Conservation (phyloP, 64 coral and sea anemone species). For the Pocillopora damicornis region DNA sequence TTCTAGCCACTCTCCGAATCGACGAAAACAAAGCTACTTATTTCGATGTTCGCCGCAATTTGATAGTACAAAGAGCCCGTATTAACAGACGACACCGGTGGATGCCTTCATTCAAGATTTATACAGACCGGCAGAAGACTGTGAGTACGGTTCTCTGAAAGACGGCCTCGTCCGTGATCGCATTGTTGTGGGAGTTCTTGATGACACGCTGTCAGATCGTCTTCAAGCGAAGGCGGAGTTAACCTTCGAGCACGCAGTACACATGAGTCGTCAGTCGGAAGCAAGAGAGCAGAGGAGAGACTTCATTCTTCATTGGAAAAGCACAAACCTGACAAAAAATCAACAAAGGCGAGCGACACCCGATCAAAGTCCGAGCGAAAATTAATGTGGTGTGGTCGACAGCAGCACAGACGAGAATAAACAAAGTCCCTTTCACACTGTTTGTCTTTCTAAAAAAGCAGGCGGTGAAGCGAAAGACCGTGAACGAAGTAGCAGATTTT, state of each 20-base stretch:
- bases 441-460: neutral
- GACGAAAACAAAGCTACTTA: neutral
- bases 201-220: neutral
- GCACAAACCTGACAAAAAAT: too few relatives aligned
- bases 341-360: too few relatives aligned
- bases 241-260: neutral
- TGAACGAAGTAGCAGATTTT: conserved; percentile 27
- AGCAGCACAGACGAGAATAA: conserved; percentile 2
- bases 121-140: conserved; percentile 47
- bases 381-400: conserved; percentile 2
- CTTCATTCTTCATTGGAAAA: conserved; percentile 8
- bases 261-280: conserved; percentile 47
- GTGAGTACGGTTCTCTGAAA: neutral
- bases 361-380: neutral
- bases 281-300: conserved; percentile 38
- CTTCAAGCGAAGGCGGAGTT: neutral
- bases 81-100: conserved; percentile 55
- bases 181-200: neutral
- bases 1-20: conserved; percentile 8
- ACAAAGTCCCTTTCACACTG: conserved; percentile 11
- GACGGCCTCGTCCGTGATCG: neutral
- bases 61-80: conserved; percentile 53
- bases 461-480: neutral
- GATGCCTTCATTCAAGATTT: conserved; percentile 65
- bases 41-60: conserved; percentile 6